Evolutionary conservation across 2,888 invertebrate species (phyloP).

Genomic region (Polylopha cassiicola): DNA sequence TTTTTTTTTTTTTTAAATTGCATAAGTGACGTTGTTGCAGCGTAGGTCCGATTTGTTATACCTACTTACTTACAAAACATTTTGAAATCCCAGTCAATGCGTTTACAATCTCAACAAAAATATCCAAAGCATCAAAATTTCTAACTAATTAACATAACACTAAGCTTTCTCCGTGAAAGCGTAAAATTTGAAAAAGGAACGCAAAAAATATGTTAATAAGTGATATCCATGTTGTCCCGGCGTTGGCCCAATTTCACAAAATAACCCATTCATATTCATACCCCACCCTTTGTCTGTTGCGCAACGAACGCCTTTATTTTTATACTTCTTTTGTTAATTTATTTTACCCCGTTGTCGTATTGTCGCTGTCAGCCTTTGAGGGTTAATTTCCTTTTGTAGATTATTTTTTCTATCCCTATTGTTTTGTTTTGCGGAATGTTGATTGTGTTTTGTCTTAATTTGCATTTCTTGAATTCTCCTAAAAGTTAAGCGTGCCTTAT

Average conservation of each 20-base stretch:
- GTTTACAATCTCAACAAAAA: too few species aligned
- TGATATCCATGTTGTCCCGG: slow-evolving; percentile 32
- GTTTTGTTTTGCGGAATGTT: too few species aligned
- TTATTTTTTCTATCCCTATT: too few species aligned
- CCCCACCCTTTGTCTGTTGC: slow-evolving; percentile 57
- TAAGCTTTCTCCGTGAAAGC: slow-evolving; percentile 27
- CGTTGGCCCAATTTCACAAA: slow-evolving; percentile 60
- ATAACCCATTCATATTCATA: slow-evolving; percentile 72
- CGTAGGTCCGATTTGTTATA: too few species aligned
- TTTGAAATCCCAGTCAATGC: too few species aligned
- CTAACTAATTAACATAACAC: slow-evolving; percentile 19
- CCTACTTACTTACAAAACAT: too few species aligned
- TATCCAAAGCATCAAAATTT: too few species aligned
- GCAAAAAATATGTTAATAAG: slow-evolving; percentile 32
- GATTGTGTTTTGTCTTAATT: too few species aligned
- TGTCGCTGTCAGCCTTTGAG: slow-evolving; percentile 5
- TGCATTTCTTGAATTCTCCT: background rate
- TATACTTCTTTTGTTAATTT: slow-evolving; percentile 57
- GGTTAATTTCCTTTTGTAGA: slow-evolving; percentile 9
- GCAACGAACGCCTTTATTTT: slow-evolving; percentile 25
- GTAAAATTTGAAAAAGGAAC: slow-evolving; percentile 31
- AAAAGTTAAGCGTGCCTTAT: too few species aligned
- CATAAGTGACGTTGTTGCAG: too few species aligned
- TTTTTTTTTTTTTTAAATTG: too few species aligned
- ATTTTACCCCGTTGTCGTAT: slow-evolving; percentile 28